Evolutionary conservation across 2,113 vertebrate species (phyloP), one percentile per base, ranked within the genome.

Genomic region (Nestor notabilis): DNA sequence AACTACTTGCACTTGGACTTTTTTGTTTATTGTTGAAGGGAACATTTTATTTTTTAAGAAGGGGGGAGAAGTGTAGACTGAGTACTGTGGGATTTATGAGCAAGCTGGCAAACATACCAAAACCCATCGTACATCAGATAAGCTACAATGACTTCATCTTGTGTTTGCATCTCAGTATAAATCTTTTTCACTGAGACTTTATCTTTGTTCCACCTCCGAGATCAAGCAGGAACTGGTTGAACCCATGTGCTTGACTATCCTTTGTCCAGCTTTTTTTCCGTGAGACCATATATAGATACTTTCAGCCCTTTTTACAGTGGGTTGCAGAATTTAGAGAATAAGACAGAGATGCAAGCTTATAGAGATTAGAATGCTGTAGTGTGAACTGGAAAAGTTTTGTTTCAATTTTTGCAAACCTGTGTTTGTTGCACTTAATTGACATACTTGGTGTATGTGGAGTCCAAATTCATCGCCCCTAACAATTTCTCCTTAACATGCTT

Each of bases 211-310:
- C 10, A 39, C 58, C 19, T 87, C 47, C 35, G 41, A 52, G 44
- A 76, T 16, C 6, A 3, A 79, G 8, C 35, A 68, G 65, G 41
- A 93, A 20, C 29, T 91, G 39, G 18, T 47, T 70, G 41, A 87
- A 63, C 20, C 8, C 44, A 65, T 1, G 1, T 1, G 0, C 8
- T 60, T 44, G 53, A 28, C 29, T 21, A 8, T 39, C 43, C 64
- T 25, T 25, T 33, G 55, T 68, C 83, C n/a, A 66, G 5, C 31
- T 81, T 92, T 84, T 81, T 83, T 25, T 29, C n/a, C 10, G 5
- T 7, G 11, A 83, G 47, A 53, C 18, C 28, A 72, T 65, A 60
- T 66, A 35, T 10, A 74, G 33, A 44, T 49, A 25, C 15, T 29
- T 66, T 31, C 37, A 60, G 16, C 33, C 28, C 37, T 76, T 82